A percentile compares a stretch with the other conserved stretches of the same genome.
Conservation (phyloP, 1,140 invertebrate genomes). For the Eurosta solidaginis region DNA sequence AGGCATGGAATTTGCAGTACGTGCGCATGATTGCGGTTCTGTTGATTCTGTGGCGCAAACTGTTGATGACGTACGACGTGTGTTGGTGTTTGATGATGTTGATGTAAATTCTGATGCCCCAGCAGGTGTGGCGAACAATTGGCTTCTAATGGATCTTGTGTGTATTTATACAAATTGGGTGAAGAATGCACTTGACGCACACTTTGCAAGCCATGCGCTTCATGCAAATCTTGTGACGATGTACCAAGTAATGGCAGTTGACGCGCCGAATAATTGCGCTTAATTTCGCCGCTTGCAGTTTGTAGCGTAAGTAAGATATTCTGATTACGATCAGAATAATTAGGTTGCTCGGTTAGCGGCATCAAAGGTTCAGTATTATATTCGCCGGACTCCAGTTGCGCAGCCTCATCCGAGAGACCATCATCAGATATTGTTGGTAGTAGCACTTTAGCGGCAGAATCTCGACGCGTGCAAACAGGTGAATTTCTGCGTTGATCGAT, state of each 20-base stretch:
- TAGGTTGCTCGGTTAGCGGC: constrained; percentile 38
- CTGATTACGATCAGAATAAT: constrained; percentile 30
- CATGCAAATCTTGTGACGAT: constrained; percentile 50
- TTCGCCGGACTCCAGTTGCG: constrained; percentile 11
- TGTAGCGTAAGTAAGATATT: constrained; percentile 50
- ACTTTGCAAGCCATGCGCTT: constrained; percentile 45
- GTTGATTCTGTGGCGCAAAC: neutral
- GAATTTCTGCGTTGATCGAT: constrained; percentile 52
- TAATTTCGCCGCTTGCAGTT: constrained; percentile 53
- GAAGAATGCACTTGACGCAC: constrained; percentile 58
- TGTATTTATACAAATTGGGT: constrained; percentile 48
- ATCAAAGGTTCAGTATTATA: constrained; percentile 30
- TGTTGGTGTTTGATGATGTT: constrained; percentile 34
- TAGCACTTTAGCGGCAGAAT: constrained; percentile 53
- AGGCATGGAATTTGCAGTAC: constrained; percentile 55
- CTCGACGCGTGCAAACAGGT: constrained; percentile 47
- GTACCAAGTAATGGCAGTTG: constrained; percentile 49
- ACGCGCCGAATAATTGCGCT: constrained; percentile 54
- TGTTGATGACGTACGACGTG: constrained; percentile 2
- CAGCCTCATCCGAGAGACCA: constrained; percentile 46
- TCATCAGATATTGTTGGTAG: constrained; percentile 56
- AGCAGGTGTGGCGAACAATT: constrained; percentile 46
- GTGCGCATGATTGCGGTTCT: constrained; percentile 35
- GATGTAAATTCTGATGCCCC: constrained; percentile 27
- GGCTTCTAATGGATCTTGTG: constrained; percentile 24